Evolutionary conservation across 2,888 invertebrate genomes (phyloP).

Genomic region (Deilephila porcellus): DNA sequence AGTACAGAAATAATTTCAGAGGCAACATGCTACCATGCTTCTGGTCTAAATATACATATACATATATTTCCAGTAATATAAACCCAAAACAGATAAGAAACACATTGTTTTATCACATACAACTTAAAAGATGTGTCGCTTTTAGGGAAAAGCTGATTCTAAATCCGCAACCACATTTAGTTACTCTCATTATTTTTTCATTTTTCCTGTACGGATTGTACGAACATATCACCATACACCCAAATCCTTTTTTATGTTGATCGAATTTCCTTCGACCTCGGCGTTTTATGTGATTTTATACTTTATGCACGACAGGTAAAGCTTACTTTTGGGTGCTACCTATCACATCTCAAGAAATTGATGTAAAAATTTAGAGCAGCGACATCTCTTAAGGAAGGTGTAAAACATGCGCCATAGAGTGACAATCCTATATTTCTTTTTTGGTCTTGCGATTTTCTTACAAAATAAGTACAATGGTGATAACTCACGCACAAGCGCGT

Average conservation of each 20-base stretch:
- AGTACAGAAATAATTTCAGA: too few species aligned
- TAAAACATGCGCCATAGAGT: neutral
- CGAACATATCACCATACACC: constrained; percentile 8
- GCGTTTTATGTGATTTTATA: neutral
- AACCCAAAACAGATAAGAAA: too few species aligned
- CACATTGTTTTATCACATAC: neutral
- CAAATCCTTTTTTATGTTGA: constrained; percentile 32
- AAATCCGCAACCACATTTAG: neutral
- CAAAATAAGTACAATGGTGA: neutral
- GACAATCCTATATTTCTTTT: neutral
- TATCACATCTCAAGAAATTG: neutral
- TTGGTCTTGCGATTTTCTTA: neutral
- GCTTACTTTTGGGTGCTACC: neutral
- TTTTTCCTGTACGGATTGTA: neutral
- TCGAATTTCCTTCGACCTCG: constrained; percentile 19
- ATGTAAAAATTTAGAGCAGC: neutral
- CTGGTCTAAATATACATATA: too few species aligned
- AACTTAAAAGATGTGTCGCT: neutral
- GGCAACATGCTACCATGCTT: too few species aligned
- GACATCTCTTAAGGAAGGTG: neutral
- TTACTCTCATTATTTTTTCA: neutral
- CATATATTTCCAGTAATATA: too few species aligned
- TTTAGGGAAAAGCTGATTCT: neutral
- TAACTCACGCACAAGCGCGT: too few species aligned
- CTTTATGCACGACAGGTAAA: neutral